phyloP scores from a whole-genome alignment of 2,113 vertebrate species.

The Oreochromis tanganicae region DNA sequence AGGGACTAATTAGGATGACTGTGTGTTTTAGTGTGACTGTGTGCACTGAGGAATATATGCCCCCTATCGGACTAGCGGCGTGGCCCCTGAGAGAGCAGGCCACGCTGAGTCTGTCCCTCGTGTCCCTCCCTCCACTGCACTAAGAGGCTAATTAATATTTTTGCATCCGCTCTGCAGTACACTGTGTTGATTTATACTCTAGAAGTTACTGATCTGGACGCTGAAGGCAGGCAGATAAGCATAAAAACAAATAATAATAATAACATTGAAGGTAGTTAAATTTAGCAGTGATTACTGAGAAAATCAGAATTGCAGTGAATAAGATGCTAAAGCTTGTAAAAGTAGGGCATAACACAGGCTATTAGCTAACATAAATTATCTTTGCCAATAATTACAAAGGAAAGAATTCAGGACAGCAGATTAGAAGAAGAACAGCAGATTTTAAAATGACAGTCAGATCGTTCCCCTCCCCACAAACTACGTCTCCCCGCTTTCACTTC shows the following conservation, averaged over 20 bases:
- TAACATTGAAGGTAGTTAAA: neutral
- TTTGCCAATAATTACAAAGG: neutral
- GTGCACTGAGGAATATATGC: constrained; percentile 32
- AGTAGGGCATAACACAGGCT: constrained; percentile 10
- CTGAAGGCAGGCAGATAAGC: neutral
- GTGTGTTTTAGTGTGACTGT: constrained; percentile 30
- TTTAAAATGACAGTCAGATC: neutral
- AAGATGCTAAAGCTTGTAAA: constrained; percentile 13
- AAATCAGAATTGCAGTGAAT: neutral
- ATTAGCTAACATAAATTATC: constrained; percentile 15
- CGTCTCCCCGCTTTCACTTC: neutral
- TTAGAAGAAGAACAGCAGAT: neutral
- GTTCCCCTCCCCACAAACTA: neutral
- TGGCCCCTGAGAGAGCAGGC: constrained; percentile 44
- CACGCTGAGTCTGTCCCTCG: constrained; percentile 36
- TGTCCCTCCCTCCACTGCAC: constrained; percentile 26
- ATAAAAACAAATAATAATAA: neutral
- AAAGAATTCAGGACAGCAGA: constrained; percentile 3
- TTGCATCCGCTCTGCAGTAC: neutral
- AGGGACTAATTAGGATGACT: constrained; percentile 70
- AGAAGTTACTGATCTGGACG: constrained; percentile 27
- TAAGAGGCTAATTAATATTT: constrained; percentile 53
- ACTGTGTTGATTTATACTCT: neutral
- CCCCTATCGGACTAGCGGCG: constrained; percentile 17
- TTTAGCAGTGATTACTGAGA: constrained; percentile 14